These are phyloP conservation scores for Micromys minutus DNA, from an alignment of 2,113 vertebrate genomes.

Conservation along the genomic window DNA sequence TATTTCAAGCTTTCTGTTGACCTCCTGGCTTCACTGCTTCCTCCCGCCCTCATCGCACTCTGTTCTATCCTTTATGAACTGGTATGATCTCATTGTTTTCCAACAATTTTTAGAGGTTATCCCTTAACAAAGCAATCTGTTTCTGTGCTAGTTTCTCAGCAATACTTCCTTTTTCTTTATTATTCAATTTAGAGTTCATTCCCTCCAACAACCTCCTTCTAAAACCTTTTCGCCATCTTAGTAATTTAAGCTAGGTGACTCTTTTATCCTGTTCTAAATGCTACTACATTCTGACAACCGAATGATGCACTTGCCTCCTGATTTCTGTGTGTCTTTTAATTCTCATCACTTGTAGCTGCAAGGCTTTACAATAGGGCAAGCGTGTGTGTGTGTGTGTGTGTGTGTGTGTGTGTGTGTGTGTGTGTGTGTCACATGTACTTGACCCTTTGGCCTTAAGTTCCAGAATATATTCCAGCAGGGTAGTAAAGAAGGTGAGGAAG, in stretches of 20 bases:
- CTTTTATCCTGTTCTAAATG: not conserved
- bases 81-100: not conserved
- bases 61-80: not conserved
- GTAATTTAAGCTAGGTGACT: not conserved
- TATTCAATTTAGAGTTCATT: not conserved
- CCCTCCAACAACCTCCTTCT: not conserved
- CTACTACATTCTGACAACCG: not conserved
- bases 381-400: too few species aligned
- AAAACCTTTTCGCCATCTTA: not conserved
- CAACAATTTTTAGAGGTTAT: not conserved
- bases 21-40: not conserved
- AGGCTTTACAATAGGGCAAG: not conserved
- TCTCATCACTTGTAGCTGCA: not conserved
- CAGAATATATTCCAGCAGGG: too few species aligned
- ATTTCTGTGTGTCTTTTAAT: not conserved
- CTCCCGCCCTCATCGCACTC: not conserved
- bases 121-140: not conserved
- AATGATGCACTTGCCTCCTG: not conserved
- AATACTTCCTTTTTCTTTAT: not conserved
- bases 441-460: too few species aligned
- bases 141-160: not conserved
- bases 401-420: too few species aligned
- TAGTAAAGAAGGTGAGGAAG: too few species aligned
- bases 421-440: too few species aligned
- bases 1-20: not conserved